Conservation (phyloP, 2,888 invertebrate genomes). For the Acanthosepion pharaonis region DNA sequence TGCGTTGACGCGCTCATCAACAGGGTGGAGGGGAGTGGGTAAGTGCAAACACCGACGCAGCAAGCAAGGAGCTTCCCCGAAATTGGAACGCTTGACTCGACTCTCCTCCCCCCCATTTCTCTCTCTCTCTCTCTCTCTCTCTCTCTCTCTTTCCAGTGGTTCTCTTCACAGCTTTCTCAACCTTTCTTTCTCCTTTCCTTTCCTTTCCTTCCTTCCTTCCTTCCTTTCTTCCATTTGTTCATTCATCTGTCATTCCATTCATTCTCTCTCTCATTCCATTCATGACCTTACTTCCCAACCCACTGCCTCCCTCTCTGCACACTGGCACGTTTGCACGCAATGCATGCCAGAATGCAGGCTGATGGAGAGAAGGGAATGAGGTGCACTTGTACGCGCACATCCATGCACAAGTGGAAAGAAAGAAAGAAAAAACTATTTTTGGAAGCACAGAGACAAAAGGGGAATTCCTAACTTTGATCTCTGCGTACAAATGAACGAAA, state of each 20-base stretch:
- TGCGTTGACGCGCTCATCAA: background rate
- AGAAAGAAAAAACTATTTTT: background rate
- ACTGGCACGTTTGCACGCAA: background rate
- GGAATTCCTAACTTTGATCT: conserved; percentile 23
- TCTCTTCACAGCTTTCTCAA: too few relatives aligned
- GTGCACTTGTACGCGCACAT: background rate
- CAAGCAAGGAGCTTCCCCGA: too few relatives aligned
- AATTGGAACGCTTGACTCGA: too few relatives aligned
- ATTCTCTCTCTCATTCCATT: background rate
- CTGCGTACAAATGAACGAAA: background rate
- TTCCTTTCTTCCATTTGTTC: background rate
- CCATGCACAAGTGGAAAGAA: background rate
- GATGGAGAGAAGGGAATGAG: background rate
- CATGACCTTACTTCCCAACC: background rate
- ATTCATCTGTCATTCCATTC: background rate
- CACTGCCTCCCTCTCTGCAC: background rate
- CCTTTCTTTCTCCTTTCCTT: too few relatives aligned
- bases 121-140: too few relatives aligned
- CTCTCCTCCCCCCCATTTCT: too few relatives aligned
- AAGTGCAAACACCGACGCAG: background rate
- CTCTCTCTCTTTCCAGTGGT: too few relatives aligned
- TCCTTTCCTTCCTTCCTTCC: background rate
- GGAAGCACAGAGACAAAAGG: conserved; percentile 33
- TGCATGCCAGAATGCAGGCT: conserved; percentile 2
- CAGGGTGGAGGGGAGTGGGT: background rate